phyloP scores from a whole-genome alignment of 2,797 vertebrate species.

The Phoxinus dragarum region DNA sequence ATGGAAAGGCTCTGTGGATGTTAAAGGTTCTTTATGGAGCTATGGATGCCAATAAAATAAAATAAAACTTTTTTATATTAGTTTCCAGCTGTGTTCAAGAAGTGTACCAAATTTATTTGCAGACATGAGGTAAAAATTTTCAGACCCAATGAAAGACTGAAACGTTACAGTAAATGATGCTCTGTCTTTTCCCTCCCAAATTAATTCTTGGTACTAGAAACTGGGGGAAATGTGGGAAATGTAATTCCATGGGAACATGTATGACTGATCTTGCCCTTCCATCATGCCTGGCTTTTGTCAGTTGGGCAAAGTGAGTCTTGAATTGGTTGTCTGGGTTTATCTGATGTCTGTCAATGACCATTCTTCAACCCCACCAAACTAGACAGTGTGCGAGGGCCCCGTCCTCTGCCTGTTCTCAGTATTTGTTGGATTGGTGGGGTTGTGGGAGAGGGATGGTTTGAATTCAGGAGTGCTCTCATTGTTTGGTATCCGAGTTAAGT shows the following conservation, averaged over 20 bases:
- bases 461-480: constrained; percentile 75
- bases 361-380: constrained; percentile 50
- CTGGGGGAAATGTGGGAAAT: not conserved
- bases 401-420: constrained; percentile 57
- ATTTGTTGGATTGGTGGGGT: constrained; percentile 57
- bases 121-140: not conserved
- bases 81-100: not conserved
- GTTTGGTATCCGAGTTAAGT: constrained; percentile 77
- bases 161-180: not conserved
- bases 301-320: constrained; percentile 63
- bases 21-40: not conserved
- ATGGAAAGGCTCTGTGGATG: not conserved
- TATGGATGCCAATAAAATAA: not conserved
- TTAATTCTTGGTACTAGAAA: not conserved
- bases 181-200: not conserved
- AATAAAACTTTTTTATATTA: not conserved
- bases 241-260: constrained; percentile 15
- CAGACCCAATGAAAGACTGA: not conserved
- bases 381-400: constrained; percentile 56
- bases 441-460: constrained; percentile 58
- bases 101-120: not conserved
- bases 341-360: constrained; percentile 59
- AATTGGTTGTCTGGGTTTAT: constrained; percentile 57
- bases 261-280: constrained; percentile 5
- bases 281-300: constrained; percentile 48